Percentiles rank a stretch among this genome's conserved stretches.
Evolutionary conservation across 2,888 invertebrate species (phyloP).

Genomic region (Meiosimyza decipiens): DNA sequence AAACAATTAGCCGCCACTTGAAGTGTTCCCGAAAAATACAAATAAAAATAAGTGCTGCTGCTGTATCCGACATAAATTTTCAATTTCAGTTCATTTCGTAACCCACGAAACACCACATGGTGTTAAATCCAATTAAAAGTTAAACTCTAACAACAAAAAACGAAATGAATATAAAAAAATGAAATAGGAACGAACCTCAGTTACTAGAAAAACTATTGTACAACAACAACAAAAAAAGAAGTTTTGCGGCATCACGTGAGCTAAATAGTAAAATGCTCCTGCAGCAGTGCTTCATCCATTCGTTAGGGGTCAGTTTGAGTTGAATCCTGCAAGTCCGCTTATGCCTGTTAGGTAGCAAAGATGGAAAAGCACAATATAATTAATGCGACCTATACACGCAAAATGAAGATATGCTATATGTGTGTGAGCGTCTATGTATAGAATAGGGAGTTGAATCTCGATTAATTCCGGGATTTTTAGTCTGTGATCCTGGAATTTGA

Average conservation of each 20-base stretch:
- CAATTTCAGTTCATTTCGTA: background rate
- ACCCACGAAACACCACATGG: conserved; percentile 13
- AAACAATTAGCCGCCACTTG: too few species aligned
- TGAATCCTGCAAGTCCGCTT: too few species aligned
- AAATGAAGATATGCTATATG: conserved; percentile 1
- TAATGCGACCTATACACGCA: conserved; percentile 31
- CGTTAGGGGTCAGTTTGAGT: too few species aligned
- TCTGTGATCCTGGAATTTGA: too few species aligned
- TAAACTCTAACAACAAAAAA: conserved; percentile 5
- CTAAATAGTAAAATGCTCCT: conserved; percentile 3
- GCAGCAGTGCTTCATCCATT: background rate
- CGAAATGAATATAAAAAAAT: background rate
- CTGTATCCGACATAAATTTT: too few species aligned
- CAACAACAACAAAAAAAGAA: background rate
- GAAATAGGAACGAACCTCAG: background rate
- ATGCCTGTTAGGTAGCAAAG: background rate
- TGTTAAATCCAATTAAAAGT: conserved; percentile 34
- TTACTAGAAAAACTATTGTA: too few species aligned
- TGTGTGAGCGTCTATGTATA: too few species aligned
- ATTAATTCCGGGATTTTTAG: too few species aligned
- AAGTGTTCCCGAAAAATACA: too few species aligned
- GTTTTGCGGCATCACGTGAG: conserved; percentile 15
- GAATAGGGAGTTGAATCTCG: too few species aligned
- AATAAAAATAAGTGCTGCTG: too few species aligned
- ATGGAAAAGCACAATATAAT: conserved; percentile 1